Conservation (phyloP, 2,797 vertebrate species). For the Ambastaia sidthimunki region DNA sequence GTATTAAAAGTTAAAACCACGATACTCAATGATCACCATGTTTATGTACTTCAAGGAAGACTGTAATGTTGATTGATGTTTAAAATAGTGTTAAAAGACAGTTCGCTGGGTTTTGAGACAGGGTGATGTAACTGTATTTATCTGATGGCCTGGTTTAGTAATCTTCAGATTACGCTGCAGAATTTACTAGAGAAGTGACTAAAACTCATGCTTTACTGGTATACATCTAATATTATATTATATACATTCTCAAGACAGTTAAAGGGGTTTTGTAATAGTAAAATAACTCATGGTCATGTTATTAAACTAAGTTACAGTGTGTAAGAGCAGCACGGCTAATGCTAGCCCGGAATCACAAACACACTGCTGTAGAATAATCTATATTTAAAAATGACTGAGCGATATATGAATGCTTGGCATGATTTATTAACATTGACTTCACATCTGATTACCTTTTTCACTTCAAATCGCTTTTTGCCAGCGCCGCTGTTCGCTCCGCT, state of each 20-base stretch:
- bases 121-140: too few species aligned
- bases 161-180: constrained; percentile 9
- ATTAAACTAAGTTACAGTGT: not conserved
- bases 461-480: constrained; percentile 97
- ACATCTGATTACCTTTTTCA: constrained; percentile 87
- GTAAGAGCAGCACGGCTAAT: not conserved
- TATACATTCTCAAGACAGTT: not conserved
- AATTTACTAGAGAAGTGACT: not conserved
- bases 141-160: not conserved
- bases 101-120: not conserved
- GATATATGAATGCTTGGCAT: not conserved
- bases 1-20: too few species aligned
- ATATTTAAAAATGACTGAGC: not conserved
- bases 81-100: not conserved
- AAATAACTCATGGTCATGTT: not conserved
- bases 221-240: not conserved
- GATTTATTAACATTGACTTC: not conserved
- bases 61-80: too few species aligned
- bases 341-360: constrained; percentile 22
- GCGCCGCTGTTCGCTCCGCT: constrained; percentile 91
- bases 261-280: not conserved
- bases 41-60: too few species aligned
- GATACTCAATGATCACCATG: too few species aligned
- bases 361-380: not conserved
- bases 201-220: not conserved